Percentiles rank a stretch among this genome's conserved stretches.
These are phyloP conservation scores for Agelas oroides DNA, from an alignment of 37 sponge, comb jelly and placozoan genomes.

Conservation along the genomic window DNA sequence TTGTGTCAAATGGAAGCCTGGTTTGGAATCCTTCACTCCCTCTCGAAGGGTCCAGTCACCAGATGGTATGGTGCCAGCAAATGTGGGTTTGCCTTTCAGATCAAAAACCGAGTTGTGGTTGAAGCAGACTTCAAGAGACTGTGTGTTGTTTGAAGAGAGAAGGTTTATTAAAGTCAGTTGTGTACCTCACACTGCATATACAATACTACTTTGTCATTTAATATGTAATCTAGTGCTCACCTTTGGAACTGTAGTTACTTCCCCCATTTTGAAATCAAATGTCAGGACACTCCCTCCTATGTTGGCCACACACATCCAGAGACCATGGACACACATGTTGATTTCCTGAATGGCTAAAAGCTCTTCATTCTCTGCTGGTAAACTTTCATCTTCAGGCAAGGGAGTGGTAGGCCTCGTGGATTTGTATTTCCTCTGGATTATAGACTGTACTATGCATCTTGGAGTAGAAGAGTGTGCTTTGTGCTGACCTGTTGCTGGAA, in stretches of 20 bases:
- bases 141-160: background rate
- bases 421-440: too few relatives aligned
- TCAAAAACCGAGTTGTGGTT: constrained; percentile 26
- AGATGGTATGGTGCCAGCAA: background rate
- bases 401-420: too few relatives aligned
- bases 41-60: constrained; percentile 19
- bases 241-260: background rate
- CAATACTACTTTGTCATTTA: too few relatives aligned
- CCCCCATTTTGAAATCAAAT: constrained; percentile 44
- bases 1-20: constrained; percentile 50
- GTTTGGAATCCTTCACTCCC: background rate
- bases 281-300: constrained; percentile 48
- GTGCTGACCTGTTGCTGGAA: too few relatives aligned
- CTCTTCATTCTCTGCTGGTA: background rate
- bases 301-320: constrained; percentile 55
- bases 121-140: constrained; percentile 40
- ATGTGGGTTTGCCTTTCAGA: background rate
- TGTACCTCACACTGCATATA: background rate
- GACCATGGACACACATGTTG: constrained; percentile 20
- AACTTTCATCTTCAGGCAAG: too few relatives aligned
- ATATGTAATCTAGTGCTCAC: too few relatives aligned
- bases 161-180: too few relatives aligned
- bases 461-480: too few relatives aligned
- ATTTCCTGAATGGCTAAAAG: constrained; percentile 26
- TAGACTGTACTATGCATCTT: too few relatives aligned